Evolutionary conservation across 1,140 invertebrate genomes (phyloP).

Genomic region (Tetramorium alpestre): DNA sequence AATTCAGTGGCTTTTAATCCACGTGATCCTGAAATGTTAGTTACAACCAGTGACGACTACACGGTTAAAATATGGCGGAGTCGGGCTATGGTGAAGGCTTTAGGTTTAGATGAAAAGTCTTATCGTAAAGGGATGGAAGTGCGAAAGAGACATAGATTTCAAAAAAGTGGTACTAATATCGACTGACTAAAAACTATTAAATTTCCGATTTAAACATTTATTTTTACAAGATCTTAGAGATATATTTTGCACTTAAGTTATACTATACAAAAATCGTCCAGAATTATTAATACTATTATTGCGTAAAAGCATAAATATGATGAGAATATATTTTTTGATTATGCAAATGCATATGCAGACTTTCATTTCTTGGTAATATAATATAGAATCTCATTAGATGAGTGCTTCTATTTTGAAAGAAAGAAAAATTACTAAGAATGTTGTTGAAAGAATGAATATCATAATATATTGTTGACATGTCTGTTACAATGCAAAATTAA

Average conservation of each 20-base stretch:
- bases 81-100: constrained; percentile 83
- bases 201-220: constrained; percentile 82
- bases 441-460: constrained; percentile 39
- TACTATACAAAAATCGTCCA: constrained; percentile 57
- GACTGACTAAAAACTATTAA: constrained; percentile 84
- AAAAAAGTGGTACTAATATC: constrained; percentile 80
- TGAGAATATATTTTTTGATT: constrained; percentile 61
- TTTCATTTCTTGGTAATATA: constrained; percentile 33
- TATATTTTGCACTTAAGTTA: constrained; percentile 64
- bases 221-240: constrained; percentile 37
- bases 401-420: constrained; percentile 25
- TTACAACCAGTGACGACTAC: constrained; percentile 95
- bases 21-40: constrained; percentile 92
- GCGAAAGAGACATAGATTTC: constrained; percentile 80
- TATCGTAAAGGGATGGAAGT: constrained; percentile 82
- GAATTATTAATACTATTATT: constrained; percentile 17
- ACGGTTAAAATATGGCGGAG: constrained; percentile 92
- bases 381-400: constrained; percentile 27
- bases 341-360: constrained; percentile 15
- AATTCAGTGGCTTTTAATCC: constrained; percentile 96
- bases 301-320: constrained; percentile 51
- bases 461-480: constrained; percentile 23
- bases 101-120: constrained; percentile 80
- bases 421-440: constrained; percentile 21
- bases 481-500: constrained; percentile 4